These are phyloP conservation scores for Sorex fumeus DNA, from an alignment of 2,113 vertebrate genomes.

Conservation along the genomic window DNA sequence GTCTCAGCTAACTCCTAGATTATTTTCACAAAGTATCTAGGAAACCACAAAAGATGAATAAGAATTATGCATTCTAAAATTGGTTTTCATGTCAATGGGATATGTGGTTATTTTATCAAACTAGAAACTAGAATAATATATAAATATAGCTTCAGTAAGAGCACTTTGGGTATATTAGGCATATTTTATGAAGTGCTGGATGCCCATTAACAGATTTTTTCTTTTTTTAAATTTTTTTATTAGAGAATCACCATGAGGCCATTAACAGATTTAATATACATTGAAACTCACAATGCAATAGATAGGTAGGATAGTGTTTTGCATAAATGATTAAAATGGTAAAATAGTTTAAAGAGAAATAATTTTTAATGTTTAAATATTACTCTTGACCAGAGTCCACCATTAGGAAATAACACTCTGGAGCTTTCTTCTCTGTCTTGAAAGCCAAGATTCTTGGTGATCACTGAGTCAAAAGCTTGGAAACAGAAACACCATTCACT, in stretches of 20 bases:
- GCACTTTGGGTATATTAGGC: neutral
- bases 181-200: neutral
- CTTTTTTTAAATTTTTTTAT: too few relatives aligned
- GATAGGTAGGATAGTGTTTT: neutral
- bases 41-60: neutral
- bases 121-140: neutral
- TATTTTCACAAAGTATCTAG: neutral
- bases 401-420: constrained; percentile 16
- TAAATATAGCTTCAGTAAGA: neutral
- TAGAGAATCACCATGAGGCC: too few relatives aligned
- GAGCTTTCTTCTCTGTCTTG: neutral
- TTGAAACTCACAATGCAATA: constrained; percentile 49
- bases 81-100: neutral
- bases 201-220: too few relatives aligned
- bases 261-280: neutral
- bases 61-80: constrained; percentile 8
- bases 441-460: neutral
- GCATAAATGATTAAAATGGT: constrained; percentile 46
- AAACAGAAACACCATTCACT: constrained; percentile 17
- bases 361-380: constrained; percentile 50
- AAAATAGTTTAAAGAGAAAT: constrained; percentile 46
- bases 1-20: constrained; percentile 32
- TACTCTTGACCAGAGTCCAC: neutral
- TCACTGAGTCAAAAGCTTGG: constrained; percentile 4
- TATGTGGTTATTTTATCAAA: constrained; percentile 9